phyloP scores from a whole-genome alignment of 1,140 invertebrate species.

The Scaptomyza pallida region DNA sequence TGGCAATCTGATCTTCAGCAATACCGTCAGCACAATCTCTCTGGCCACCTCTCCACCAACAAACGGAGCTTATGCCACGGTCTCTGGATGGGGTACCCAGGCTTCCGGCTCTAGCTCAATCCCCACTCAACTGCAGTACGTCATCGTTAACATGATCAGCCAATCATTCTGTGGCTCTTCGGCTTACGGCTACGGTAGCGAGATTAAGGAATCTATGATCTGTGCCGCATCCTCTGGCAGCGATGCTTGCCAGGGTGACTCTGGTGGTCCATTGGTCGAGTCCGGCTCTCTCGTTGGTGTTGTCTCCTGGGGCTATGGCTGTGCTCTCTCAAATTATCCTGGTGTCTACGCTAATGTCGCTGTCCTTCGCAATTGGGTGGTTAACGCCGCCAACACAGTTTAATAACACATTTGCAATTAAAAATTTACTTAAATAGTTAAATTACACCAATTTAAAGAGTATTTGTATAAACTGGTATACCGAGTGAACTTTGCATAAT shows the following conservation, averaged over 20 bases:
- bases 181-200: constrained; percentile 39
- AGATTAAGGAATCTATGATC: constrained; percentile 76
- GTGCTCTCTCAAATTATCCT: constrained; percentile 85
- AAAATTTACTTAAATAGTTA: too few relatives aligned
- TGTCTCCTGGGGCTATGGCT: constrained; percentile 87
- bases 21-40: constrained; percentile 71
- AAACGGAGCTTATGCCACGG: constrained; percentile 44
- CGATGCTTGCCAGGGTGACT: constrained; percentile 82
- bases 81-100: too few relatives aligned
- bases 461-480: too few relatives aligned
- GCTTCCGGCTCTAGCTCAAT: constrained; percentile 83
- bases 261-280: constrained; percentile 85
- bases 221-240: constrained; percentile 78
- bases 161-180: neutral
- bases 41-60: constrained; percentile 60
- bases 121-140: constrained; percentile 50
- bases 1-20: too few relatives aligned
- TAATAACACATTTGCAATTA: neutral
- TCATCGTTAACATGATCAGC: constrained; percentile 54
- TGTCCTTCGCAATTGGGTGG: constrained; percentile 58
- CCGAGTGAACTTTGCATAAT: too few relatives aligned
- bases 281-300: constrained; percentile 85
- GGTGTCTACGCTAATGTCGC: constrained; percentile 86
- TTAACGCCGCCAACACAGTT: constrained; percentile 23
- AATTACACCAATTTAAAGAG: too few relatives aligned